Percentiles rank a stretch among this genome's conserved stretches.
These are phyloP conservation scores for Anhinga anhinga DNA, from an alignment of 2,113 vertebrate genomes.

Conservation along the genomic window DNA sequence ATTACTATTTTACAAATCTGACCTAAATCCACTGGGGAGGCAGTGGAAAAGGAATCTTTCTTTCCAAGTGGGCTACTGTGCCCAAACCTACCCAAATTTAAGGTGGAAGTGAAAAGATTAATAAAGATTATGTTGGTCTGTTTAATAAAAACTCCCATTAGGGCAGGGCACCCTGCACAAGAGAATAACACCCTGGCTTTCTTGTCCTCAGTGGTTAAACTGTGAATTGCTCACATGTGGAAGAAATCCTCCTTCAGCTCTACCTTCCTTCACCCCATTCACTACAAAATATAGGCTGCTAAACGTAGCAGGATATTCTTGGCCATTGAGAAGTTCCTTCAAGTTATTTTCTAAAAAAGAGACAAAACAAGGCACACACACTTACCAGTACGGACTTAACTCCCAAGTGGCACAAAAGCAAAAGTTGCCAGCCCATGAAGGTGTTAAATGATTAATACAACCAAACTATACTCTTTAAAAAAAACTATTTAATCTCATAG, in stretches of 20 bases:
- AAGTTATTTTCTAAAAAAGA: not conserved
- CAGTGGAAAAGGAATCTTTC: not conserved
- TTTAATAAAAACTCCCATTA: not conserved
- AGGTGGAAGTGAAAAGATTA: not conserved
- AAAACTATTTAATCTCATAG: not conserved
- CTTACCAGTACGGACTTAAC: not conserved
- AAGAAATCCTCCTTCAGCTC: not conserved
- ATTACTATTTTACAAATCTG: not conserved
- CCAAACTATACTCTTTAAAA: rapidly evolving
- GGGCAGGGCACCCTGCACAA: not conserved
- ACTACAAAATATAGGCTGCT: not conserved
- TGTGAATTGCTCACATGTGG: not conserved
- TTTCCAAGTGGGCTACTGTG: not conserved
- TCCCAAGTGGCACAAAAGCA: not conserved
- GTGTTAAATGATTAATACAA: not conserved
- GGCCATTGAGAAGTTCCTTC: not conserved
- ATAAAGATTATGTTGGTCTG: not conserved
- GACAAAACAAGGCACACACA: not conserved
- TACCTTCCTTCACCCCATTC: not conserved
- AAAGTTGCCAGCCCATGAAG: not conserved
- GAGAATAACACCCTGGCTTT: not conserved
- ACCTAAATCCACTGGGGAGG: not conserved
- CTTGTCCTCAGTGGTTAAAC: not conserved
- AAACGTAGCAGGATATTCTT: not conserved
- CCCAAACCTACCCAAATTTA: not conserved